Conservation (phyloP, 2,888 invertebrate genomes). For the Bembecia ichneumoniformis region DNA sequence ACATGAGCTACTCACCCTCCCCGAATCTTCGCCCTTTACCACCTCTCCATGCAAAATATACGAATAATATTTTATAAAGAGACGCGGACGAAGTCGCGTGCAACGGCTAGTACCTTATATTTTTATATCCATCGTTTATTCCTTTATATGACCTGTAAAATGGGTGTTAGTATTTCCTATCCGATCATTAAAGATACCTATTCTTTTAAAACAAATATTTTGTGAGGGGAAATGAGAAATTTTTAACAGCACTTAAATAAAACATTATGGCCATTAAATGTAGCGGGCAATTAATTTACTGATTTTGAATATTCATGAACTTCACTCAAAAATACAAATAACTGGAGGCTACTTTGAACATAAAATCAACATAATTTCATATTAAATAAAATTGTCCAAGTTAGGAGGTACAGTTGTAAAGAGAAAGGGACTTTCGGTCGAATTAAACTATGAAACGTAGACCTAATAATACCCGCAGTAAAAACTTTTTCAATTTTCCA, state of each 20-base stretch:
- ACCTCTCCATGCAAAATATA: too few relatives aligned
- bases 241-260: not conserved
- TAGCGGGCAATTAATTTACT: not conserved
- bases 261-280: not conserved
- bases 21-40: too few relatives aligned
- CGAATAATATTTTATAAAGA: too few relatives aligned
- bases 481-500: slow-evolving; percentile 41
- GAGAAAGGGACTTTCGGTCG: not conserved
- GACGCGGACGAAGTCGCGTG: too few relatives aligned
- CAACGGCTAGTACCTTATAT: too few relatives aligned
- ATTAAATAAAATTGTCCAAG: slow-evolving; percentile 2
- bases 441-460: slow-evolving; percentile 10
- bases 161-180: too few relatives aligned
- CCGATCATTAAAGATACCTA: too few relatives aligned
- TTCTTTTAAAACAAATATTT: too few relatives aligned
- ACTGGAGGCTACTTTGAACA: slow-evolving; percentile 5
- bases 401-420: not conserved
- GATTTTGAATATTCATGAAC: not conserved
- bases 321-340: not conserved
- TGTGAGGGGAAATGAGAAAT: too few relatives aligned
- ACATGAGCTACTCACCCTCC: too few relatives aligned
- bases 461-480: slow-evolving; percentile 20
- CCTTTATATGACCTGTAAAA: too few relatives aligned
- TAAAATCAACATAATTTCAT: slow-evolving; percentile 10
- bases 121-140: too few relatives aligned